phyloP scores from a whole-genome alignment of 2,888 invertebrate genomes.

The Pasiphila rectangulata region DNA sequence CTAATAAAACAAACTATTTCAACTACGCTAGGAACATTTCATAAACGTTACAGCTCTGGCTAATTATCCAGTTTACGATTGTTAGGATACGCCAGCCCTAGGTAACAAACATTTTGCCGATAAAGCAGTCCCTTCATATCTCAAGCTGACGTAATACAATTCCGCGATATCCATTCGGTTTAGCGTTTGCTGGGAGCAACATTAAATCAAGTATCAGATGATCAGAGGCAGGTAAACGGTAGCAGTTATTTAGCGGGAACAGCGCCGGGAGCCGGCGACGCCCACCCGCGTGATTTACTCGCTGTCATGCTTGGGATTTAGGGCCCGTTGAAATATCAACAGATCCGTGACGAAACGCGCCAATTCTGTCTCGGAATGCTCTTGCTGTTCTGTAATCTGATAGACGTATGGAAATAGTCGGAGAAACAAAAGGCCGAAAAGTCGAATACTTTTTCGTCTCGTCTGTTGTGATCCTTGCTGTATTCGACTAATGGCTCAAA shows the following conservation, averaged over 20 bases:
- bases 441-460: no score
- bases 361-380: slow-evolving; percentile 25
- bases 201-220: slow-evolving; percentile 78
- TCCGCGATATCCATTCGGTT: slow-evolving; percentile 41
- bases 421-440: slow-evolving; percentile 1
- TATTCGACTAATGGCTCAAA: no score
- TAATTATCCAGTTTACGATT: slow-evolving; percentile 1
- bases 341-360: slow-evolving; percentile 64
- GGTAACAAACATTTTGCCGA: slow-evolving; percentile 25
- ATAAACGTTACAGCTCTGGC: background rate
- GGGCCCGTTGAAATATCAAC: slow-evolving; percentile 67
- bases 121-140: slow-evolving; percentile 34
- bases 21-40: background rate
- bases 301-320: slow-evolving; percentile 58
- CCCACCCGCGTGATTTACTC: slow-evolving; percentile 76
- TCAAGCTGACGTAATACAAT: slow-evolving; percentile 38
- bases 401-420: slow-evolving; percentile 26
- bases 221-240: slow-evolving; percentile 77
- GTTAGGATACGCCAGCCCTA: slow-evolving; percentile 16
- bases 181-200: slow-evolving; percentile 54
- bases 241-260: slow-evolving; percentile 69
- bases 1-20: slow-evolving; percentile 6
- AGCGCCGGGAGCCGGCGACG: slow-evolving; percentile 45
- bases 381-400: slow-evolving; percentile 39
- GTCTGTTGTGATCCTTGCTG: no score